Conservation (phyloP, 2,797 vertebrate genomes). For the Monodelphis domestica region DNA sequence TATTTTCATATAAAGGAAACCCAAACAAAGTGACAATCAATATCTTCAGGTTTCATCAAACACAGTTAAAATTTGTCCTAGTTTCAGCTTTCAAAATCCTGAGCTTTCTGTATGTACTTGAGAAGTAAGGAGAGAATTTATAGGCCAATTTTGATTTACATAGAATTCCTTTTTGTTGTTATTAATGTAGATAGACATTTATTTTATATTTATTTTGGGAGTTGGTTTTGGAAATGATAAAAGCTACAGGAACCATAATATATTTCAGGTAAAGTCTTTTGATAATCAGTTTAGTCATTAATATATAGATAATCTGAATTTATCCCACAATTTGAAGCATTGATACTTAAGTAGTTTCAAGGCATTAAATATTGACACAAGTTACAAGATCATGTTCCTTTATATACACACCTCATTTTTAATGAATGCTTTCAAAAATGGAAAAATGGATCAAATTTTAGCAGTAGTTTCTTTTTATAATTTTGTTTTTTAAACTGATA, state of each 20-base stretch:
- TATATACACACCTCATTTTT: background rate
- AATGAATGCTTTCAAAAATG: conserved; percentile 42
- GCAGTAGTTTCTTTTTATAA: background rate
- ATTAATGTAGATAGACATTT: conserved; percentile 16
- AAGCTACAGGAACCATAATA: conserved; percentile 11
- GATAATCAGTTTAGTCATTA: conserved; percentile 2
- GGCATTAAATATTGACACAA: background rate
- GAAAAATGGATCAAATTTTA: conserved; percentile 38
- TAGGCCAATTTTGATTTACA: conserved; percentile 30
- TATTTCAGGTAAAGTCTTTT: background rate
- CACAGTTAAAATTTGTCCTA: background rate
- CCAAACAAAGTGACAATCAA: conserved; percentile 49
- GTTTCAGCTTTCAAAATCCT: background rate
- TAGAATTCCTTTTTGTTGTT: conserved; percentile 14
- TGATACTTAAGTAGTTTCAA: background rate
- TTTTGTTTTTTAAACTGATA: conserved; percentile 30
- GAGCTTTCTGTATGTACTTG: conserved; percentile 23
- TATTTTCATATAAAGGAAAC: conserved; percentile 58
- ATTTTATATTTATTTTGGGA: conserved; percentile 17
- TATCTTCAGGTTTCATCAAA: background rate
- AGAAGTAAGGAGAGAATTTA: background rate
- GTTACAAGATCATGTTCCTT: conserved; percentile 13
- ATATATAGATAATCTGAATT: conserved; percentile 34
- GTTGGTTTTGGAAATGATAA: conserved; percentile 14
- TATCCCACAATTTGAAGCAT: conserved; percentile 19